A percentile compares a stretch with the other conserved stretches of the same genome.
phyloP scores from a whole-genome alignment of 1,140 invertebrate genomes.

The Ceratoteleas bidentatus region DNA sequence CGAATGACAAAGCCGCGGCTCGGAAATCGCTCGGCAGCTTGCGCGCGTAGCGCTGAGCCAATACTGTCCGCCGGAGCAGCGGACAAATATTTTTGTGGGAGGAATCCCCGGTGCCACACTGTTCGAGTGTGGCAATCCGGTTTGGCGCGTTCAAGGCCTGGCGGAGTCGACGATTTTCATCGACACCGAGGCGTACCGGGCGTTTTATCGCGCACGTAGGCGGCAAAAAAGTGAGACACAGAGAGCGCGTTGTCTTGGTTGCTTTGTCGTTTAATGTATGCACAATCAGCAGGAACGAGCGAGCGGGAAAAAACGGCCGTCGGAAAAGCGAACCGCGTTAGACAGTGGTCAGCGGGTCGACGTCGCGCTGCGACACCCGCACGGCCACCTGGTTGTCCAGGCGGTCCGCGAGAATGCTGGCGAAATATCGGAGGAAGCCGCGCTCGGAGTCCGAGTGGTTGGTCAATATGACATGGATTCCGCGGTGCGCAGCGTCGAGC shows the following conservation, averaged over 20 bases:
- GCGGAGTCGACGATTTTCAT: slow-evolving; percentile 64
- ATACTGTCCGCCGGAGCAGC: slow-evolving; percentile 47
- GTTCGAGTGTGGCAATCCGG: slow-evolving; percentile 66
- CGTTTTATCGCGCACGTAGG: slow-evolving; percentile 39
- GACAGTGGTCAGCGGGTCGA: slow-evolving; percentile 83
- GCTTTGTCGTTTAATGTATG: slow-evolving; percentile 24
- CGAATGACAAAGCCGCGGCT: too few relatives aligned
- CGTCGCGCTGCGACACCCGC: slow-evolving; percentile 87
- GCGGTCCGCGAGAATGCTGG: slow-evolving; percentile 78
- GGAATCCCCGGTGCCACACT: slow-evolving; percentile 58
- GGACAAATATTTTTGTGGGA: slow-evolving; percentile 60
- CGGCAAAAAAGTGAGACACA: slow-evolving; percentile 29
- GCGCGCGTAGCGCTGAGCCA: slow-evolving; percentile 24
- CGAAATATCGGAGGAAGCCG: slow-evolving; percentile 88
- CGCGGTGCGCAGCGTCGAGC: slow-evolving; percentile 90
- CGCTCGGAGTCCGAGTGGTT: slow-evolving; percentile 98
- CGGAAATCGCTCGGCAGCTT: not conserved
- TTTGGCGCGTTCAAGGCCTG: slow-evolving; percentile 65
- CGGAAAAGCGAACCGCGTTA: too few relatives aligned
- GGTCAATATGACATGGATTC: slow-evolving; percentile 91
- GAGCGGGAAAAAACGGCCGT: too few relatives aligned
- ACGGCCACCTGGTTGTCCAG: slow-evolving; percentile 85
- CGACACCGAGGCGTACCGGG: slow-evolving; percentile 57
- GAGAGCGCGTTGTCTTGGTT: slow-evolving; percentile 9
- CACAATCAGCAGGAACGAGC: not conserved